These are phyloP conservation scores for Agrochola litura DNA, from an alignment of 2,888 invertebrate species.

Conservation along the genomic window DNA sequence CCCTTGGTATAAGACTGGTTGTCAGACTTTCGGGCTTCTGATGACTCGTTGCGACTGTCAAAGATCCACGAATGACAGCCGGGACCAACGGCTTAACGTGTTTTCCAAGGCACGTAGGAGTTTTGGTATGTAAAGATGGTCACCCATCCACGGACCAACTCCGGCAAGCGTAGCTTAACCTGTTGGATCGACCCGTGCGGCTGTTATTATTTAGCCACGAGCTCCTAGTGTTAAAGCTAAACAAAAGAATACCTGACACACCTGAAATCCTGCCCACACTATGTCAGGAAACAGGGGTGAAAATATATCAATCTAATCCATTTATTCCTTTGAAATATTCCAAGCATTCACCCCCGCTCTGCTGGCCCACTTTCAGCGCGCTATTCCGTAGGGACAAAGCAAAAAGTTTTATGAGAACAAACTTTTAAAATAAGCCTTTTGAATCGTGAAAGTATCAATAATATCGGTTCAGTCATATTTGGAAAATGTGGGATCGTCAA, in stretches of 20 bases:
- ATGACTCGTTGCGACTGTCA: no score
- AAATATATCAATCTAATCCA: conserved; percentile 50
- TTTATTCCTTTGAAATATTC: conserved; percentile 51
- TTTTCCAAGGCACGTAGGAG: no score
- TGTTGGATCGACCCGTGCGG: no score
- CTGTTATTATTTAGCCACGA: no score
- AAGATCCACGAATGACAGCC: no score
- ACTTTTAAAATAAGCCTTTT: conserved; percentile 64
- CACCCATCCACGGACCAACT: no score
- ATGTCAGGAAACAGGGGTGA: conserved; percentile 5
- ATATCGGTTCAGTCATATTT: conserved; percentile 21
- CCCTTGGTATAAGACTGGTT: no score
- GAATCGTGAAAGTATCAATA: conserved; percentile 47
- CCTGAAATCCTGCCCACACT: background rate
- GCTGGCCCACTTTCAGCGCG: conserved; percentile 39
- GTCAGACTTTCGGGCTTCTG: no score
- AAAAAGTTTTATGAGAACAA: conserved; percentile 41
- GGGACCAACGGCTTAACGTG: no score
- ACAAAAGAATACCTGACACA: background rate
- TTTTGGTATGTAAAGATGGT: no score
- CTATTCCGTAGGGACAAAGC: conserved; percentile 45
- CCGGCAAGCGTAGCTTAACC: no score
- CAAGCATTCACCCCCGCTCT: background rate
- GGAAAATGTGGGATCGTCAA: conserved; percentile 27
- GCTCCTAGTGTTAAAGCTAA: background rate